Evolutionary conservation across 2,797 vertebrate species (phyloP).

Genomic region (Sebastolobus alascanus): DNA sequence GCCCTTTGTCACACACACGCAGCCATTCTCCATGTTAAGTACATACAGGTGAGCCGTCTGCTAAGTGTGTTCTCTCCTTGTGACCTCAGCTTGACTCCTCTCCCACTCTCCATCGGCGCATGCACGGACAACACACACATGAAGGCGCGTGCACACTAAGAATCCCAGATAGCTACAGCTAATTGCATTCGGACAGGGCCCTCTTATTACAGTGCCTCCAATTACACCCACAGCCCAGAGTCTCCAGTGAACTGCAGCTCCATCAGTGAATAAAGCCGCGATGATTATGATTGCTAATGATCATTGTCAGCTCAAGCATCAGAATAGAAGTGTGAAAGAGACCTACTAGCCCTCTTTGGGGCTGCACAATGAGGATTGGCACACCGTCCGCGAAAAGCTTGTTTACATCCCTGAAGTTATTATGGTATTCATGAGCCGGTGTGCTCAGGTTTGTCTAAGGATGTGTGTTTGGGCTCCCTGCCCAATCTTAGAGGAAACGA

Average conservation of each 20-base stretch:
- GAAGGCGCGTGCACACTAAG: neutral
- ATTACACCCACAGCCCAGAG: constrained; percentile 30
- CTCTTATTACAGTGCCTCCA: constrained; percentile 10
- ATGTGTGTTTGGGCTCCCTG: neutral
- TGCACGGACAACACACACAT: neutral
- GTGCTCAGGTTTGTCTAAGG: neutral
- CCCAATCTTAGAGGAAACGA: neutral
- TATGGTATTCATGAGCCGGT: constrained; percentile 31
- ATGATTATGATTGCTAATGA: constrained; percentile 33
- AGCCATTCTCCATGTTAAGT: neutral
- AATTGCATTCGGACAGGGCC: constrained; percentile 37
- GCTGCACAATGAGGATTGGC: constrained; percentile 19
- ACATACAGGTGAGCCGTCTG: neutral
- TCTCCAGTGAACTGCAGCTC: constrained; percentile 22
- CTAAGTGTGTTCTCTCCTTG: neutral
- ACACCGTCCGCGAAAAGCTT: constrained; percentile 24
- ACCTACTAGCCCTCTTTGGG: neutral
- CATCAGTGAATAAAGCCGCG: neutral
- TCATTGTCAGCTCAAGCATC: constrained; percentile 35
- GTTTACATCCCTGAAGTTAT: constrained; percentile 18
- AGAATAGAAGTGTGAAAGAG: neutral
- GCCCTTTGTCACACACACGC: no score
- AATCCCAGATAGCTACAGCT: neutral
- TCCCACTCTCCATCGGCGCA: neutral
- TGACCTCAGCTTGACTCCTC: constrained; percentile 32